Base-by-base conservation (phyloP, 2,113 vertebrate species). In the Puntigrus tetrazona region DNA sequence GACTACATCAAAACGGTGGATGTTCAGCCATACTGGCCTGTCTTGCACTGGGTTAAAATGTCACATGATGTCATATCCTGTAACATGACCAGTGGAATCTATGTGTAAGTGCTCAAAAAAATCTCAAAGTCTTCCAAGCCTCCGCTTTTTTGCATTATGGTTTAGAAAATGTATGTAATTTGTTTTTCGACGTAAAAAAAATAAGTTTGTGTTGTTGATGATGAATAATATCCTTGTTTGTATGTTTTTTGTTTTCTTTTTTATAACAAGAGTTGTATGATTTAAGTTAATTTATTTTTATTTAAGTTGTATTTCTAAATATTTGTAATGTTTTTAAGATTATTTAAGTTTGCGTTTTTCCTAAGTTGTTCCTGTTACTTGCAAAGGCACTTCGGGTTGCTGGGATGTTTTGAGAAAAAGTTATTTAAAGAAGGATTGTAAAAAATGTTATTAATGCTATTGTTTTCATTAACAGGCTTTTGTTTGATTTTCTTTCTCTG, bases 321-420 rank as follows among this genome's bases (percentile, higher is more conserved):
- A 93, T 97, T 96, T 97, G 93, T 95, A 96, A 95, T 96, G 96
- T 96, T 97, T 92, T 92, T 91, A 91, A 90, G 85, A 92, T 93
- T 94, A 94, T 95, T 95, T 94, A 94, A 95, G 90, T 93, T 91
- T 76, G 43, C 14, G 75, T 91, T 92, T 93, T 89, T 91, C 84
- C 89, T 90, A 90, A 84, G 86, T 85, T 82, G 84, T 80, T 84
- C 85, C 92, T 91, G 88, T 93, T 93, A 92, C 93, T 97, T 97
- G 97, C 94, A 98, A 98, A 98, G 97, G 97, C 98, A 98, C 98
- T 98, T 99, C 96, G 93, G 95, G 96, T 98, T 95, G 95, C 96
- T 96, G 96, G 96, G 96, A 96, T 95, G 97, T 96, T 95, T 95
- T 95, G 95, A 88, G 96, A 98, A 84, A 97, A 96, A 96, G 96